Base-by-base conservation (phyloP, 1,140 invertebrate species). In the Tyrophagus putrescentiae region DNA sequence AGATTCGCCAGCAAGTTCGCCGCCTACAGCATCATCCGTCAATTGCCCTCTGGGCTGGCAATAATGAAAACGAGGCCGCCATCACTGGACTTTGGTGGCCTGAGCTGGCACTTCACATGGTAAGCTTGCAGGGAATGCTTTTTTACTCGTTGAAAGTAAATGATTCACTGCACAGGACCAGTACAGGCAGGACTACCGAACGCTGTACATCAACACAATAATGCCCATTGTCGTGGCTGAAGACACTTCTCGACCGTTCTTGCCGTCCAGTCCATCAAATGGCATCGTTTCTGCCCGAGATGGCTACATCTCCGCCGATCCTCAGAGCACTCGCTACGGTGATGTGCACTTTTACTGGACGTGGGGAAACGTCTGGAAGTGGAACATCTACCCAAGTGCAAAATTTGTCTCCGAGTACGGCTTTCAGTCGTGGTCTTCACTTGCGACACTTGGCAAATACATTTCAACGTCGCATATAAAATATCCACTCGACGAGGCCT, bases 61-160 rank as follows among this genome's bases (percentile, higher is more conserved):
- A 98, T 70, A 98, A 98, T 72, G 94, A 98, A 74, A 98, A 98
- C 70, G 94, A 98, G 77, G 83, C 80, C 27, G 91, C 87, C 0
- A 71, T 98, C 1, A 76, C 79, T 41, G 80, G 80, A 34, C 83
- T 9, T 54, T 54, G 27, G 6, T 25, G 21, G 31, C 9, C 28
- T 18, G 33, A 62, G 21, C 13, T 57, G 27, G 16, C 3, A 13
- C 6, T 31, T 25, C 16, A 29, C 4, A 11, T 27, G n/a, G n/a
- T n/a, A n/a, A n/a, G n/a, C n/a, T n/a, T n/a, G n/a, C n/a, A n/a
- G n/a, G n/a, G n/a, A n/a, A n/a, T n/a, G n/a, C n/a, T n/a, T n/a
- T n/a, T n/a, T n/a, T n/a, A n/a, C n/a, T n/a, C n/a, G n/a, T n/a
- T n/a, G n/a, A n/a, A n/a, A n/a, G n/a, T n/a, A n/a, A n/a, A n/a